Evolutionary conservation across 2,797 vertebrate species (phyloP).

Genomic region (Anguilla megastoma): DNA sequence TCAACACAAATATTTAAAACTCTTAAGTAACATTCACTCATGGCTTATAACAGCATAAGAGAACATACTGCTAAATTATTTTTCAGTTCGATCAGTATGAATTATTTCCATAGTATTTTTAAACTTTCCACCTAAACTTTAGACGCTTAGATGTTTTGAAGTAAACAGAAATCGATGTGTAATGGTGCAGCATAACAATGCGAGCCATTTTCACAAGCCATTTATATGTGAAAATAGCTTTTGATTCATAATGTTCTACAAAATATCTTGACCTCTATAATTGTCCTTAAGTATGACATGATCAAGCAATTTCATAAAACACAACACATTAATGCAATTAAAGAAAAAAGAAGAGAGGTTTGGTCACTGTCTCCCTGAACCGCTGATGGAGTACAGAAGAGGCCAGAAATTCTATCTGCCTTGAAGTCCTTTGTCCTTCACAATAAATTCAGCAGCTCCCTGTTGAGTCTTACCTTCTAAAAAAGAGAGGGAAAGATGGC

Average conservation of each 20-base stretch:
- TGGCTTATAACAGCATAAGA: not conserved
- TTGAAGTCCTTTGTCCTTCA: conserved; percentile 33
- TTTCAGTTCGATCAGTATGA: not conserved
- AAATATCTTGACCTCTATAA: not conserved
- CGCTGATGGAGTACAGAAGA: conserved; percentile 14
- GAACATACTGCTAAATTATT: not conserved
- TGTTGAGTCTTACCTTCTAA: conserved; percentile 45
- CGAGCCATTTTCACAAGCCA: not conserved
- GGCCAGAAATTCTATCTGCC: conserved; percentile 39
- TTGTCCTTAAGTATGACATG: not conserved
- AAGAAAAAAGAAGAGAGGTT: not conserved
- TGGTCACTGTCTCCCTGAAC: conserved; percentile 10
- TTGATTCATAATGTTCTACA: not conserved
- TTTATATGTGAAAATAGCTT: not conserved
- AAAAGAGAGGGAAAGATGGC: conserved; percentile 40
- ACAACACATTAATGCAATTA: not conserved
- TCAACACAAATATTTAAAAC: not conserved
- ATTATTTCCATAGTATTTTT: not conserved
- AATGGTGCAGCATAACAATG: not conserved
- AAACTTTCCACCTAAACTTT: not conserved
- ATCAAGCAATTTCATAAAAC: not conserved
- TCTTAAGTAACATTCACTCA: not conserved
- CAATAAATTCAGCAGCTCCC: conserved; percentile 35
- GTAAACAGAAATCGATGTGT: not conserved
- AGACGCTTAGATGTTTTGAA: not conserved